These are phyloP conservation scores for Drosophila cardini DNA, from an alignment of 1,140 invertebrate genomes.

Conservation along the genomic window DNA sequence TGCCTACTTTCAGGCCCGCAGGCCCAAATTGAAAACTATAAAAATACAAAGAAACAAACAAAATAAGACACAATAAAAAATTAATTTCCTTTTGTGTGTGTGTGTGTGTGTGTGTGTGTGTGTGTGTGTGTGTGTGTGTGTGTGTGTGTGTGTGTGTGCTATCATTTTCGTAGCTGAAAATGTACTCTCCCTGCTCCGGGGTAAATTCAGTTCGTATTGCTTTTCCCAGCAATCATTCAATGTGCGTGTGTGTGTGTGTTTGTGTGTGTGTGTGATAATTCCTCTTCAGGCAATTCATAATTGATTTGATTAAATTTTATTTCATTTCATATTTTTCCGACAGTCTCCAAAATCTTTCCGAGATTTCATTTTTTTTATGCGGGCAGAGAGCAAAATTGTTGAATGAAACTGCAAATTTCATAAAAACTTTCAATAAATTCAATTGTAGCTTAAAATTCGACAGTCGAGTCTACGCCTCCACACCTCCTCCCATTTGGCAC, in stretches of 20 bases:
- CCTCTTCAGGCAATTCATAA: slow-evolving; percentile 33
- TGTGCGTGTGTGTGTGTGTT: neutral
- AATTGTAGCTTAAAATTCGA: slow-evolving; percentile 3
- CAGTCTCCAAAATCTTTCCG: slow-evolving; percentile 7
- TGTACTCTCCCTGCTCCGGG: slow-evolving; percentile 3
- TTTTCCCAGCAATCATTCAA: slow-evolving; percentile 20
- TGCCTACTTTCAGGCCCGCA: slow-evolving; percentile 33
- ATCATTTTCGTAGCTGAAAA: slow-evolving; percentile 11
- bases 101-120: too few relatives aligned
- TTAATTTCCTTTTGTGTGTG: slow-evolving; percentile 48
- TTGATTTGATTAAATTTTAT: slow-evolving; percentile 49
- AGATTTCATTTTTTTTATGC: slow-evolving; percentile 19
- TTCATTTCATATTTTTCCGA: slow-evolving; percentile 16
- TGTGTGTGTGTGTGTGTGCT: too few relatives aligned
- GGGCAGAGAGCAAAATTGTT: slow-evolving; percentile 19
- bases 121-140: too few relatives aligned
- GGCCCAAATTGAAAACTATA: slow-evolving; percentile 33
- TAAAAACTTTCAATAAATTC: slow-evolving; percentile 5
- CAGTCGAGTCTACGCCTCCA: too few relatives aligned
- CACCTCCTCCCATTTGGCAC: too few relatives aligned
- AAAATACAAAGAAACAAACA: slow-evolving; percentile 8
- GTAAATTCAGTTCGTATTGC: neutral
- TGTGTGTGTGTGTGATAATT: slow-evolving; percentile 19
- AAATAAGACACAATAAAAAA: slow-evolving; percentile 29
- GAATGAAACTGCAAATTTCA: slow-evolving; percentile 16